phyloP scores from a whole-genome alignment of 23 tunicate genomes.

The Ascidia mentula region DNA sequence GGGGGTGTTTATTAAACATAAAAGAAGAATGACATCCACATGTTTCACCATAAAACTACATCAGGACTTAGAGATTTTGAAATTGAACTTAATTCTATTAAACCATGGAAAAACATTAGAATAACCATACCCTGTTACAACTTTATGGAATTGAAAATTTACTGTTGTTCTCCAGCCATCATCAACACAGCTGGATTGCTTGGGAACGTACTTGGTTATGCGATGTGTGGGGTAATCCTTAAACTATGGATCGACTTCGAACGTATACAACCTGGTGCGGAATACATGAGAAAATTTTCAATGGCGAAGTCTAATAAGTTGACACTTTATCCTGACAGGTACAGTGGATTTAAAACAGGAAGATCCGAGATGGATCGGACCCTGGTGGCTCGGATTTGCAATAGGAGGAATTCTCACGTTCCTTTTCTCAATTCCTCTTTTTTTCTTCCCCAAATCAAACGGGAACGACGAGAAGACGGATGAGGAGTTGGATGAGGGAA shows the following conservation, averaged over 20 bases:
- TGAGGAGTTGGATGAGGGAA: not conserved
- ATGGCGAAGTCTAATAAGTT: no score
- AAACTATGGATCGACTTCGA: not conserved
- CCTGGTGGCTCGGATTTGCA: conserved; percentile 3
- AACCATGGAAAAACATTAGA: no score
- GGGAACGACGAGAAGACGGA: not conserved
- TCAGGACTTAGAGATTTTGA: no score
- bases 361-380: conserved; percentile 1
- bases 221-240: not conserved
- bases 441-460: not conserved
- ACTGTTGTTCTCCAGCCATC: not conserved
- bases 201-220: not conserved
- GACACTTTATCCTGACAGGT: not conserved
- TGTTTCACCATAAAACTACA: no score
- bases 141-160: no score
- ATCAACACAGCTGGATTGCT: not conserved
- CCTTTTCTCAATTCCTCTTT: not conserved
- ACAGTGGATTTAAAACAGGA: not conserved
- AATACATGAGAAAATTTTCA: no score
- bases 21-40: no score
- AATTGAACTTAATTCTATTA: no score
- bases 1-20: no score
- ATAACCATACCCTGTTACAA: no score
- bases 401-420: not conserved
- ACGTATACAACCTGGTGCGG: not conserved